Conservation (phyloP, 2,888 invertebrate species). For the Biston betularia region DNA sequence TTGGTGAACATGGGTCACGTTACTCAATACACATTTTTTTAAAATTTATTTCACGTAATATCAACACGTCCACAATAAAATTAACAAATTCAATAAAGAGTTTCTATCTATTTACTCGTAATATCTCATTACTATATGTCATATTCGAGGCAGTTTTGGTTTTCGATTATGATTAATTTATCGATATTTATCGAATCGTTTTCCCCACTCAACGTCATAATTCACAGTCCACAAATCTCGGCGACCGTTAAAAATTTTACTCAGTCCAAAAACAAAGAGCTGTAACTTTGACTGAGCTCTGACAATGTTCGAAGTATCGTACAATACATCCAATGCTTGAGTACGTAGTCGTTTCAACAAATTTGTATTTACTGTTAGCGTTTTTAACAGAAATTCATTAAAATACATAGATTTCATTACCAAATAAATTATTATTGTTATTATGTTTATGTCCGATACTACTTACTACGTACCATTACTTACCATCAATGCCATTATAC, state of each 20-base stretch:
- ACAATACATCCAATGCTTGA: conserved; percentile 36
- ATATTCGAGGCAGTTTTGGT: neutral
- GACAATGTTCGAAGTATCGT: conserved; percentile 30
- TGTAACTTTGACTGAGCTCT: conserved; percentile 60
- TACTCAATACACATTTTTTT: no score
- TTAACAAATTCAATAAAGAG: no score
- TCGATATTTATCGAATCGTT: conserved; percentile 34
- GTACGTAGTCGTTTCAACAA: conserved; percentile 19
- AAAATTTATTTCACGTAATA: no score
- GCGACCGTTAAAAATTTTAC: conserved; percentile 71
- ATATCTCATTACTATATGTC: neutral
- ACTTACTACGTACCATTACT: no score
- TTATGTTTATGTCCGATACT: no score
- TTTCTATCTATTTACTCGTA: no score
- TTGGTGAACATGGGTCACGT: no score
- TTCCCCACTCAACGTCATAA: conserved; percentile 65
- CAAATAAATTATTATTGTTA: no score
- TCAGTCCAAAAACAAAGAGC: conserved; percentile 63
- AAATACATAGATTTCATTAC: no score
- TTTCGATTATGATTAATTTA: conserved; percentile 18
- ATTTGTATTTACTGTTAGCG: conserved; percentile 6
- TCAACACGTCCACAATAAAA: no score
- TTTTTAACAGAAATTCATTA: neutral
- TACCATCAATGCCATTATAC: no score
- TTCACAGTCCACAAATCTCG: conserved; percentile 80